These are phyloP conservation scores for Girardinus metallicus DNA, from an alignment of 2,797 vertebrate species.

Conservation along the genomic window DNA sequence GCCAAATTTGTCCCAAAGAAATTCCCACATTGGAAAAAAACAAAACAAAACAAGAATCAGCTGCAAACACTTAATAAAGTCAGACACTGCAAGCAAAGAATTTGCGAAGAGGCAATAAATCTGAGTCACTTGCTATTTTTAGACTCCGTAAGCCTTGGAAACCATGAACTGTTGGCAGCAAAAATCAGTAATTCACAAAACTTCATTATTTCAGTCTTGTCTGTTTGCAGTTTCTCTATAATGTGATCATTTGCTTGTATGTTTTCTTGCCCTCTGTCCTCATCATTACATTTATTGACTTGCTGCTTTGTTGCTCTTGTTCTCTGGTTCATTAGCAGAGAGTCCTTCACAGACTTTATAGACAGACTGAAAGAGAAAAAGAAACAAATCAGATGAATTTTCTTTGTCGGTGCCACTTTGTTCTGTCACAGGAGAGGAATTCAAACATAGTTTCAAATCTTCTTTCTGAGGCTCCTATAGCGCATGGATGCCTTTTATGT, in stretches of 20 bases:
- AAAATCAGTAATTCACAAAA: slow-evolving; percentile 34
- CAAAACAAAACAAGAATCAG: not conserved
- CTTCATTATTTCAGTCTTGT: slow-evolving; percentile 13
- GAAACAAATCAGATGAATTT: slow-evolving; percentile 32
- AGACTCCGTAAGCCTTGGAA: slow-evolving; percentile 47
- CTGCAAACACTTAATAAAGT: slow-evolving; percentile 53
- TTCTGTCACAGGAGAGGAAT: slow-evolving; percentile 41
- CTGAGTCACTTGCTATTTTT: slow-evolving; percentile 55
- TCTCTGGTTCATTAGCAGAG: slow-evolving; percentile 7
- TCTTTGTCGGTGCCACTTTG: slow-evolving; percentile 41
- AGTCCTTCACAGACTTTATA: slow-evolving; percentile 16
- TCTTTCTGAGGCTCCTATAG: slow-evolving; percentile 46
- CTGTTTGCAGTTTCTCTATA: slow-evolving; percentile 20
- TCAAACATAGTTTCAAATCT: slow-evolving; percentile 29
- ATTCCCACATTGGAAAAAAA: not conserved
- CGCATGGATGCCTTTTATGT: slow-evolving; percentile 55
- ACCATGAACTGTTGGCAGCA: slow-evolving; percentile 34
- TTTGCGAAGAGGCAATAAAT: slow-evolving; percentile 29
- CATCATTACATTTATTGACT: slow-evolving; percentile 26
- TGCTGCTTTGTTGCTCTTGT: slow-evolving; percentile 17
- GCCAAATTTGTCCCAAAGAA: slow-evolving; percentile 35
- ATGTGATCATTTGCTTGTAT: slow-evolving; percentile 31
- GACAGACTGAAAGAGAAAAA: slow-evolving; percentile 6
- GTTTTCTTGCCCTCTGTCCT: slow-evolving; percentile 26
- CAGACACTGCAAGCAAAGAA: slow-evolving; percentile 39